Evolutionary conservation across 2,888 invertebrate genomes (phyloP), one percentile per base, ranked within the genome.

Genomic region (Hypomecis punctinalis): DNA sequence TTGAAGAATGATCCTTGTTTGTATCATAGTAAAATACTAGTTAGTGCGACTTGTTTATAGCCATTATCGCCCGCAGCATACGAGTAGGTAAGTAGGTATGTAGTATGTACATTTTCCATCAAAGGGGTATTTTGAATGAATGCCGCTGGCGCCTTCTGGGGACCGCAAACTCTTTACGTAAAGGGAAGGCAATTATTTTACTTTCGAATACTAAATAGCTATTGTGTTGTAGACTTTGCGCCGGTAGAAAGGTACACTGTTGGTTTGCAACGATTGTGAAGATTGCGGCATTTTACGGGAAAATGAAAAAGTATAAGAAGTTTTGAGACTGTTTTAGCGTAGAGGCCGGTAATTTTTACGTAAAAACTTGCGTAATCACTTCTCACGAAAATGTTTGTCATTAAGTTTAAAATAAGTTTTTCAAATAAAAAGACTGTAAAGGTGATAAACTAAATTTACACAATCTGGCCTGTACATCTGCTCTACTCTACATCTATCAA

Each of bases 31-130:
- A 23, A 23, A 23, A 23, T 23, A 23, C 23, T 23, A 23, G 23
- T 23, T 23, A 23, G 23, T 23, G 23, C 86, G 86, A 87, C 86
- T 86, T 83, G 86, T 82, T 81, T 75, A 81, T 80, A 76, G 82
- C 80, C 78, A 77, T 72, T 75, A 76, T 76, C 76, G 71, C 74
- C 86, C 87, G 67, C 23, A 13, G 67, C 23, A 40, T 39, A 51
- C 23, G 23, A 40, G 85, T 23, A 2, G 23, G 23, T 23, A 2
- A 3, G 23, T 23, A 23, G 23, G 23, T 23, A 23, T 23, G 23
- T 23, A 23, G 23, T 85, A 87, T 88, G 88, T 81, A 86, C 85
- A 88, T 85, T 86, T 84, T 82, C 87, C 88, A 88, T 89, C 88
- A 87, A 84, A 87, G 83, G 86, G 84, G 79, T 56, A 51, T 82